phyloP scores from a whole-genome alignment of 2,113 vertebrate genomes.

The Chinchilla lanigera region DNA sequence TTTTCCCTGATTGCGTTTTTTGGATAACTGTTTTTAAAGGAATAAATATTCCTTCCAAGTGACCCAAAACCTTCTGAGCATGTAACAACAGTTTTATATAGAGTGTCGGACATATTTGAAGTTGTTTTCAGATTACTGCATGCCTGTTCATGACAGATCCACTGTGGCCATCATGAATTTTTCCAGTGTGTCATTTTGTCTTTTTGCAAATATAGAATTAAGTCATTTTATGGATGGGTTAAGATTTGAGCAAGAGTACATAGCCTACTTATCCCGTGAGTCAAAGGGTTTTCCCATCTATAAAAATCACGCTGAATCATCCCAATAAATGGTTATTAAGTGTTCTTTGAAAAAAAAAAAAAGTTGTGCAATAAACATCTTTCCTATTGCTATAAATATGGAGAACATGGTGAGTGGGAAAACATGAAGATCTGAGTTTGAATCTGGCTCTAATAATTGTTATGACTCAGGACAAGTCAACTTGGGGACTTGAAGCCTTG shows the following conservation, averaged over 20 bases:
- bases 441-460: neutral
- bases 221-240: constrained; percentile 28
- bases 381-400: neutral
- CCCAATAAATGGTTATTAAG: neutral
- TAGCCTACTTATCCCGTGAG: constrained; percentile 4
- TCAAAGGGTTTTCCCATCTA: constrained; percentile 31
- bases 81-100: neutral
- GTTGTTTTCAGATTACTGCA: neutral
- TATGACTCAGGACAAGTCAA: neutral
- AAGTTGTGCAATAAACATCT: neutral
- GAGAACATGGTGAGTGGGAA: neutral
- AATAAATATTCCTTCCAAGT: neutral
- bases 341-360: constrained; percentile 47
- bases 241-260: constrained; percentile 38
- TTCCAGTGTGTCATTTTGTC: neutral
- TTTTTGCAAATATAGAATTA: constrained; percentile 29
- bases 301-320: constrained; percentile 39
- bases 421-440: neutral
- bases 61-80: neutral
- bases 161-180: neutral
- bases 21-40: neutral
- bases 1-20: neutral
- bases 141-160: neutral
- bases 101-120: neutral
- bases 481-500: neutral